Evolutionary conservation across 2,113 vertebrate genomes (phyloP), one percentile per base, ranked within the genome.

Genomic region (Spea multiplicata): DNA sequence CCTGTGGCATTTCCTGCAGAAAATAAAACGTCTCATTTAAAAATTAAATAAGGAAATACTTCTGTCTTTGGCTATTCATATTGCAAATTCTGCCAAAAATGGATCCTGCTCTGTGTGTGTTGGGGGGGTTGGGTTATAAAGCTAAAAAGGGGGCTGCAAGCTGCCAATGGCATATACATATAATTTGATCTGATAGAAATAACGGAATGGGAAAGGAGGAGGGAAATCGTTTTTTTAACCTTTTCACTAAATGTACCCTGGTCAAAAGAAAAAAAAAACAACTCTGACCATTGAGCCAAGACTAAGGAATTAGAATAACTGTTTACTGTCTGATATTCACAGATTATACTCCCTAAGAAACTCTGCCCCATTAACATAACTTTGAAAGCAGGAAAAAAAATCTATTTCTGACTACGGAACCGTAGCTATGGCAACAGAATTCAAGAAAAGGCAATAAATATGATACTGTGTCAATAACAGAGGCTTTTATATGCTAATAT

Each of bases 381-480:
- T 87, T 87, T 85, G 81, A 87, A 84, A 83, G 80, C 80, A 81
- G 74, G 59, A 83, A 62, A 49, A 49, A 59, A 30, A 82, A 85
- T 87, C 79, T 85, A 82, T 65, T 87, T 84, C 83, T 81, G 81
- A 86, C 76, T 47, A 84, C 85, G 75, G 82, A 66, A 73, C 71
- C 83, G 88, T 89, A 85, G 83, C 88, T 84, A 88, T 88, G 81
- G 84, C 83, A 88, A 89, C 88, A 59, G 78, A 86, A 86, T 82
- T 73, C 81, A 78, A 81, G 82, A 85, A 85, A 82, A 75, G 73
- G 86, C 85, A 88, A 86, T 85, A 89, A 87, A 87, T 89, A 89
- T 86, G 83, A 87, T 85, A 85, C 66, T 77, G 82, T 87, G 84
- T 88, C 87, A 87, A 85, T 87, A 89, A 86, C 46, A 47, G 81